Evolutionary conservation across 1,140 invertebrate species (phyloP), one percentile per base, ranked within the genome.

Genomic region (Saccostrea cuccullata): DNA sequence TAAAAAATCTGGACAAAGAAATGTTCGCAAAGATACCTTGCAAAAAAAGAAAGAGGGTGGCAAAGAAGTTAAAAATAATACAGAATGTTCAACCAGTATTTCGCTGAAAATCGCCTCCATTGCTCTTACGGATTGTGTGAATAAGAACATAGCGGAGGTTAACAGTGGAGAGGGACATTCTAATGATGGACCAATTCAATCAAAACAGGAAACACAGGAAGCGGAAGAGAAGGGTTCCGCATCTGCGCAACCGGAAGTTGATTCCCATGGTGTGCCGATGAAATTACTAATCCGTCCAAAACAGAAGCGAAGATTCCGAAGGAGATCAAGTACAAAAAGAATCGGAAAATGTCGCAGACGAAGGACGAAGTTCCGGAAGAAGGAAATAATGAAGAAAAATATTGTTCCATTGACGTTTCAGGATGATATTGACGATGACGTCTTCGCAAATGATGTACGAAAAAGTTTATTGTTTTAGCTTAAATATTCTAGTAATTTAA

Each of bases 241-340:
- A 40, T 58, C 87, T 89, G 2, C 83, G 88, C 8, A 89, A 73
- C 82, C 87, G 90, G 23, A 85, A 82, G 26, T 87, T 60, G 36
- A 90, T 88, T 86, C 88, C 84, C 11, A 12, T 1, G 90, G 82
- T 26, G 15, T 91, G 23, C 87, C 88, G 40, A 89, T 89, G 87
- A 91, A 88, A 64, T 55, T 90, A 20, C 64, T 87, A 17, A 89
- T 86, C 36, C 56, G 73, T 64, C 90, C 88, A 5, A 84, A 84
- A 82, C 56, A 88, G 55, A 60, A 86, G 64, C 82, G 84, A 15
- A 30, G 67, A 36, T 70, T 84, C 20, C 26, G 86, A 12, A 56
- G 88, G 20, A 86, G 84, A 23, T 56, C 83, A 47, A 88, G 89
- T 73, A 73, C 67, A 15, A 40, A 86, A 47, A 40, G 60, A 55